Conservation (phyloP, 2,797 vertebrate genomes). For the Euphonia xanthogaster region DNA sequence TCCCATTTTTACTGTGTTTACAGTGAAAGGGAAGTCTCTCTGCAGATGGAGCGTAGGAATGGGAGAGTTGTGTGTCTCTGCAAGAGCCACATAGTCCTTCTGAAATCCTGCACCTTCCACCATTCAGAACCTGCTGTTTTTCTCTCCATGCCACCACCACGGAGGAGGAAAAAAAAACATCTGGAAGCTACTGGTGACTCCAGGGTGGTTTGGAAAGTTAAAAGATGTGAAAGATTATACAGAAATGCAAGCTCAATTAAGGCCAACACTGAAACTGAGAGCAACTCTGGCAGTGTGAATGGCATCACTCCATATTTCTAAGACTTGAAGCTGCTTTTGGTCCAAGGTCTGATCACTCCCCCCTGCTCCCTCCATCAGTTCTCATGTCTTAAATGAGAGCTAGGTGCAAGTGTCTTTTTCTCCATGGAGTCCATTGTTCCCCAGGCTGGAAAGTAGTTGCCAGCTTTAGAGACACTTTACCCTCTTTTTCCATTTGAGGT, state of each 20-base stretch:
- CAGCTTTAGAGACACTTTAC: not conserved
- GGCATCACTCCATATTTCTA: not conserved
- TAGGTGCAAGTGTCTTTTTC: not conserved
- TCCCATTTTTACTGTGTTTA: not conserved
- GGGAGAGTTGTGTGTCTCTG: not conserved
- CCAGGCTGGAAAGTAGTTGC: not conserved
- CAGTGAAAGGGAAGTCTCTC: conserved; percentile 38
- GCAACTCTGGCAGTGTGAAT: not conserved
- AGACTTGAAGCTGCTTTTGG: not conserved
- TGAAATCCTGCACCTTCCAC: not conserved
- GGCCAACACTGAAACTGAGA: not conserved
- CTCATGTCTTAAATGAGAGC: not conserved
- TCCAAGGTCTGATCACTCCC: not conserved
- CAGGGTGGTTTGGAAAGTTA: not conserved
- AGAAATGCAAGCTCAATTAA: not conserved
- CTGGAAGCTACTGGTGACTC: not conserved
- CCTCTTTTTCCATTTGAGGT: not conserved
- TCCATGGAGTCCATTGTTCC: not conserved
- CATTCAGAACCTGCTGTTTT: not conserved
- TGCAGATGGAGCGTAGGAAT: conserved; percentile 43
- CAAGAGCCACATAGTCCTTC: not conserved
- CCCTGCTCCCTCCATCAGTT: not conserved
- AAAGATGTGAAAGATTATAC: not conserved
- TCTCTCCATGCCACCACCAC: not conserved
- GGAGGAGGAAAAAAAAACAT: not conserved